Base-by-base conservation (phyloP, 1,140 invertebrate species). In the Mylabris phalerata region DNA sequence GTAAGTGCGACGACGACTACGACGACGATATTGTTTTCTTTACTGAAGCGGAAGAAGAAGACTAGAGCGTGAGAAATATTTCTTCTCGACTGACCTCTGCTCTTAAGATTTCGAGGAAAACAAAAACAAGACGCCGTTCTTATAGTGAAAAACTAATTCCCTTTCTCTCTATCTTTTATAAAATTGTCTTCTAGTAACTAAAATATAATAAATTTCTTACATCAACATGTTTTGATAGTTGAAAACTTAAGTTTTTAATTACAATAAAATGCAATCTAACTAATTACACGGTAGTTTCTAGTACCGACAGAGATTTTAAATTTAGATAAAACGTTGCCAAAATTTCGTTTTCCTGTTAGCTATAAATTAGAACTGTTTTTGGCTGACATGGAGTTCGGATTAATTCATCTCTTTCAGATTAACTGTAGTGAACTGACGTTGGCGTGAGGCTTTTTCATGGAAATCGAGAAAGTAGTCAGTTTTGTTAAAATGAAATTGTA, bases 341-440 rank as follows among this genome's bases (percentile, higher is more conserved):
- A 71, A 71, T 71, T 71, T 70, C 64, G 70, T 70, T 67, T 70
- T 66, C 67, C 67, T 57, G 48, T 39, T 46, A 50, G 61, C 65
- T 27, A 65, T 71, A 69, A 71, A 69, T 71, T 66, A 71, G 58
- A 19, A 60, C 41, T n/a, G 52, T 56, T 62, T 60, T 67, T 62
- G 63, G 64, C 62, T 65, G 68, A 71, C 69, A 63, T 64, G 61
- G 64, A 67, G 61, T 69, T 67, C 59, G 66, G 67, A 71, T 71
- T 71, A 72, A 72, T 72, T 72, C 70, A 70, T 70, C 69, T 72
- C 69, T 72, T 70, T 70, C 66, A 69, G 64, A 66, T 66, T 67
- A 71, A 71, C 67, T 67, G 57, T 66, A 64, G 64, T 68, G 65
- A 66, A 64, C 61, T 68, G 66, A 68, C 66, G 64, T 66, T 63